These are phyloP conservation scores for Strigops habroptila DNA, from an alignment of 2,113 vertebrate genomes.

Conservation along the genomic window DNA sequence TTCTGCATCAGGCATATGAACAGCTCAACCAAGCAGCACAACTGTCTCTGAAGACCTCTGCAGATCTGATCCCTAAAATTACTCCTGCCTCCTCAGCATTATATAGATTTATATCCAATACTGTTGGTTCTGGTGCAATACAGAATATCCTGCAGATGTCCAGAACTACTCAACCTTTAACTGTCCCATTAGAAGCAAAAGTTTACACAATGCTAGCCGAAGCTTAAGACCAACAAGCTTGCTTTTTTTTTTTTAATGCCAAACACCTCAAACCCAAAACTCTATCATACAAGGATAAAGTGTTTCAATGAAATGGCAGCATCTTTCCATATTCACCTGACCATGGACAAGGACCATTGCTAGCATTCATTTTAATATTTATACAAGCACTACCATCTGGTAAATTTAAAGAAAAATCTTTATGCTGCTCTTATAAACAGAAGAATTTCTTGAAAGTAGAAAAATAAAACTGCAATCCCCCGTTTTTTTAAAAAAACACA, in stretches of 20 bases:
- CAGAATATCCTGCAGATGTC: neutral
- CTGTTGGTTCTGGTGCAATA: neutral
- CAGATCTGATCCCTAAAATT: neutral
- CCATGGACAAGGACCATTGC: accelerated
- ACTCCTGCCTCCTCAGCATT: neutral
- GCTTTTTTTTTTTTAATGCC: neutral
- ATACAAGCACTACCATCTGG: neutral
- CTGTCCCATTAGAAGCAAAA: neutral
- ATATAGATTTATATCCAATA: neutral
- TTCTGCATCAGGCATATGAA: neutral
- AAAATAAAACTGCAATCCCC: neutral
- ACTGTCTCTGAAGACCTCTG: neutral
- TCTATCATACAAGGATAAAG: neutral
- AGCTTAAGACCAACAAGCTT: neutral
- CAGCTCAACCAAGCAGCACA: neutral
- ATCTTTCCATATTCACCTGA: neutral
- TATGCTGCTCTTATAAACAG: accelerated
- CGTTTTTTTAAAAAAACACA: accelerated
- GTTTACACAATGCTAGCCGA: neutral
- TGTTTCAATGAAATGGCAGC: neutral
- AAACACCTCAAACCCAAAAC: neutral
- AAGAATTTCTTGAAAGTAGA: neutral
- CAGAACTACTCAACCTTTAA: neutral
- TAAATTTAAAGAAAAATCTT: neutral
- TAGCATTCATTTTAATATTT: neutral